A percentile compares a stretch with the other conserved stretches of the same genome.
Conservation (phyloP, 2,797 vertebrate genomes). For the Otolemur crassicaudatus region DNA sequence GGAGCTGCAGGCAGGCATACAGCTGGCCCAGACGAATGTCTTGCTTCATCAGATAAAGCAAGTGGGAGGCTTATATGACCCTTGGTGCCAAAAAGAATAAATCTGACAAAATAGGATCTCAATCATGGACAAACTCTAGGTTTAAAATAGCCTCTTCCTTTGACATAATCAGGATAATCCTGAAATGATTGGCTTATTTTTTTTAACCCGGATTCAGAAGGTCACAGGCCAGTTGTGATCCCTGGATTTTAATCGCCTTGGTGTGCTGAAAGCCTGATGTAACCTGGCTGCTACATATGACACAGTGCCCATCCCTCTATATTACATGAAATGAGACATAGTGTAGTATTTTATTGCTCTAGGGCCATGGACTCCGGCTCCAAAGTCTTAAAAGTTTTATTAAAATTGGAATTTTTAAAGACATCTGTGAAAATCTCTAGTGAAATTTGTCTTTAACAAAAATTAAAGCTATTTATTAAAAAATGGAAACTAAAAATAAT, state of each 20-base stretch:
- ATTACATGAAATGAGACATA: no score
- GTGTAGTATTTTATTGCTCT: background rate
- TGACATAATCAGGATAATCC: constrained; percentile 11
- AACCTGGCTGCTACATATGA: no score
- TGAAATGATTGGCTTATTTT: background rate
- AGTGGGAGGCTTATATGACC: background rate
- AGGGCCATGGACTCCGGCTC: background rate
- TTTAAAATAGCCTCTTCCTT: constrained; percentile 52
- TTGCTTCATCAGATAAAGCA: background rate
- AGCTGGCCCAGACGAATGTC: background rate
- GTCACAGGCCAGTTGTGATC: no score
- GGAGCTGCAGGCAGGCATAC: background rate
- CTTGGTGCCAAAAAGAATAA: background rate
- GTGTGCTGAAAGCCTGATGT: background rate
- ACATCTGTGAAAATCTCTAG: background rate
- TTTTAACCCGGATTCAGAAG: background rate
- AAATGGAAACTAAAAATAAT: background rate
- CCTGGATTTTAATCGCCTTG: background rate
- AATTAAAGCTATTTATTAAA: constrained; percentile 12
- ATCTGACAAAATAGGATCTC: background rate
- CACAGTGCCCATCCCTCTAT: background rate
- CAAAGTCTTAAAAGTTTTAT: background rate
- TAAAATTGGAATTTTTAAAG: background rate
- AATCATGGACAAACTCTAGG: background rate
- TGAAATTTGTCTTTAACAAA: background rate